These are phyloP conservation scores for Clupea harengus DNA, from an alignment of 2,113 vertebrate genomes.

Conservation along the genomic window DNA sequence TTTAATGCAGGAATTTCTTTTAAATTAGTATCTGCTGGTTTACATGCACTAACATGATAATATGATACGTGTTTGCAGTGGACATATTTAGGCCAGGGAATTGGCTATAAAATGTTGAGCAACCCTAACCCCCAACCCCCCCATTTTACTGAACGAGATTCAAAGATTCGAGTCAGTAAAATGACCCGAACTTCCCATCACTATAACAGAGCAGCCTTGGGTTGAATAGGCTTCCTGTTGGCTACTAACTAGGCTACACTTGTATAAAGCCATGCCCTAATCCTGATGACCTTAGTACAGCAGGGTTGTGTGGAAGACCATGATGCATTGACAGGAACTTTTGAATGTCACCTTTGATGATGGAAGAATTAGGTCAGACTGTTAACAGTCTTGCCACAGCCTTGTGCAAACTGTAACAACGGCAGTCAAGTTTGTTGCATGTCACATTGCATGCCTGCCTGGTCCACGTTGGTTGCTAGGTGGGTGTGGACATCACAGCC, in stretches of 20 bases:
- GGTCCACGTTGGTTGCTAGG: background rate
- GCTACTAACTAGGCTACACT: background rate
- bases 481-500: background rate
- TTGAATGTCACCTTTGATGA: background rate
- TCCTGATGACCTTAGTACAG: background rate
- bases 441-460: background rate
- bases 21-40: too few relatives aligned
- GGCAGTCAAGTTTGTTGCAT: background rate
- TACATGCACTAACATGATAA: too few relatives aligned
- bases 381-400: background rate
- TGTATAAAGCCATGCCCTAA: background rate
- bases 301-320: too few relatives aligned
- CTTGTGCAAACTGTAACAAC: background rate
- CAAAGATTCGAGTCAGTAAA: too few relatives aligned
- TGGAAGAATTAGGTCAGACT: background rate
- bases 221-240: background rate
- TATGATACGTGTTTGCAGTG: too few relatives aligned
- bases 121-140: too few relatives aligned
- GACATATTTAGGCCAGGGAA: too few relatives aligned
- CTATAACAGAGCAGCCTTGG: background rate
- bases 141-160: too few relatives aligned
- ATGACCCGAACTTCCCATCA: too few relatives aligned
- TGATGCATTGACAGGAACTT: too few relatives aligned
- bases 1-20: too few relatives aligned
- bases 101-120: too few relatives aligned